Conservation (phyloP, 2,113 vertebrate species). For the Calyptomena viridis region DNA sequence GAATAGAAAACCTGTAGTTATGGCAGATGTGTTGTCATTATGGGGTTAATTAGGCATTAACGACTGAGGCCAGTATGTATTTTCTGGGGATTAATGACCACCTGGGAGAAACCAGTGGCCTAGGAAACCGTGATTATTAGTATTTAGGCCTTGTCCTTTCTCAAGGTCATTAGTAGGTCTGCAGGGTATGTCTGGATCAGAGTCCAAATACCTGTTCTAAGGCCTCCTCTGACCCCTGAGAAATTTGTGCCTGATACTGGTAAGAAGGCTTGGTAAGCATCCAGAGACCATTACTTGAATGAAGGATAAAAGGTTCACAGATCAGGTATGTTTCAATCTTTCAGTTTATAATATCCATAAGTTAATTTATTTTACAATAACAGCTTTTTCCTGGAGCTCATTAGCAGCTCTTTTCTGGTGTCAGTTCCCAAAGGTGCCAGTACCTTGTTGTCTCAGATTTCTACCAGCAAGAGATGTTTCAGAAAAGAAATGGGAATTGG, state of each 20-base stretch:
- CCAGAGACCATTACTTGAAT: not conserved
- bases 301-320: not conserved
- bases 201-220: accelerated
- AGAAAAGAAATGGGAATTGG: not conserved
- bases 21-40: not conserved
- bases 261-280: not conserved
- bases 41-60: not conserved
- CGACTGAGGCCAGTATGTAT: not conserved
- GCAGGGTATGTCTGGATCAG: not conserved
- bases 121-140: not conserved
- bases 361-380: not conserved
- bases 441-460: not conserved
- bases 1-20: not conserved
- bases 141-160: not conserved
- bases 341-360: not conserved
- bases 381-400: not conserved
- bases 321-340: not conserved
- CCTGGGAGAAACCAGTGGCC: not conserved
- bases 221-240: accelerated
- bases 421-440: not conserved
- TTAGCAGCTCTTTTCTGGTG: not conserved
- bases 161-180: not conserved
- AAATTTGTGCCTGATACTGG: not conserved
- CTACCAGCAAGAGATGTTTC: not conserved
- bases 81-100: conserved; percentile 17